A percentile compares a stretch with the other conserved stretches of the same genome.
These are phyloP conservation scores for Hyperoplus immaculatus DNA, from an alignment of 2,797 vertebrate genomes.

Conservation along the genomic window DNA sequence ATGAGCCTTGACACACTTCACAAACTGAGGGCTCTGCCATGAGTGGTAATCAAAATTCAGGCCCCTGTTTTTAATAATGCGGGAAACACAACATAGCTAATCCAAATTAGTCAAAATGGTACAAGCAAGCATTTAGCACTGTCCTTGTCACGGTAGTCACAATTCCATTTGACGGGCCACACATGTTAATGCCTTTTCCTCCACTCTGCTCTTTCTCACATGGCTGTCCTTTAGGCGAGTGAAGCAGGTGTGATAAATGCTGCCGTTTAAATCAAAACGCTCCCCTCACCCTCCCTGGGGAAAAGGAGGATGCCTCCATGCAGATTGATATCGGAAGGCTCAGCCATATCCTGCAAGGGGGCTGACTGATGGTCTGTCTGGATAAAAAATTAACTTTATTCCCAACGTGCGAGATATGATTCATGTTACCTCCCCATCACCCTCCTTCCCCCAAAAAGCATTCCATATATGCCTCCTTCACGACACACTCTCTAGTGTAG, in stretches of 20 bases:
- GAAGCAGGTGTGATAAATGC: conserved; percentile 85
- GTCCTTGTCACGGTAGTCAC: conserved; percentile 35
- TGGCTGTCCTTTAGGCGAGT: conserved; percentile 71
- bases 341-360: conserved; percentile 70
- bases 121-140: conserved; percentile 38
- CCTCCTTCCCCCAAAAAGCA: conserved; percentile 45
- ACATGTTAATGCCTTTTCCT: conserved; percentile 54
- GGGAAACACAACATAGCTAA: conserved; percentile 52
- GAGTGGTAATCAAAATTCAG: conserved; percentile 63
- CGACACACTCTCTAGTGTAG: conserved; percentile 56
- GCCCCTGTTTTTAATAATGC: conserved; percentile 47
- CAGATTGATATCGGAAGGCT: conserved; percentile 85
- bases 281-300: conserved; percentile 73
- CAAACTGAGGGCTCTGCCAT: conserved; percentile 44
- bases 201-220: conserved; percentile 26
- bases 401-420: conserved; percentile 79
- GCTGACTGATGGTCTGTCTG: conserved; percentile 86
- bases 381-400: conserved; percentile 87
- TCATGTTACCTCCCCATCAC: conserved; percentile 68
- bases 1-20: conserved; percentile 71
- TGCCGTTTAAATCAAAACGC: conserved; percentile 83
- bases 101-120: conserved; percentile 55
- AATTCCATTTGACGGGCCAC: conserved; percentile 53
- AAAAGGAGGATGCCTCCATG: conserved; percentile 75
- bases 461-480: conserved; percentile 50